Evolutionary conservation across 1,140 invertebrate species (phyloP).

Genomic region (Drosophila jambulina): DNA sequence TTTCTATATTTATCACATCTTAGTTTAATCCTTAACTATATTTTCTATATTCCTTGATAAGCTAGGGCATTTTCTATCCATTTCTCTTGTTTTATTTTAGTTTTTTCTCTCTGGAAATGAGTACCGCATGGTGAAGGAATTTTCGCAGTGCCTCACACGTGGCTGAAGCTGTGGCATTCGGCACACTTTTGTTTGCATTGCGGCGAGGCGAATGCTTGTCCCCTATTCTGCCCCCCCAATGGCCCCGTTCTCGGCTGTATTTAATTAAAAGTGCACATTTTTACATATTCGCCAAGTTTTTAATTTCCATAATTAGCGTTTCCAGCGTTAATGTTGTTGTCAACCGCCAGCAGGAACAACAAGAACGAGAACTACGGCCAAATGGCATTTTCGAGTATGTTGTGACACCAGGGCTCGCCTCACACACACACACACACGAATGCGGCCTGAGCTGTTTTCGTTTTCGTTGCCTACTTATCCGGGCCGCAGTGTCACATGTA

Average conservation of each 20-base stretch:
- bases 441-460: slow-evolving; percentile 48
- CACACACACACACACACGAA: slow-evolving; percentile 20
- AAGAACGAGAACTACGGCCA: slow-evolving; percentile 50
- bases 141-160: slow-evolving; percentile 61
- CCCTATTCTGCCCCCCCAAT: slow-evolving; percentile 5
- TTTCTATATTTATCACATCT: neutral
- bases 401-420: slow-evolving; percentile 41
- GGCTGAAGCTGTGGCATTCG: slow-evolving; percentile 62
- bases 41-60: neutral
- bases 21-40: neutral
- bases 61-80: neutral
- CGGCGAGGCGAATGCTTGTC: slow-evolving; percentile 39
- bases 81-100: slow-evolving; percentile 1
- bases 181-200: slow-evolving; percentile 60
- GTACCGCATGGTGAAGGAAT: slow-evolving; percentile 31
- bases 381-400: slow-evolving; percentile 77
- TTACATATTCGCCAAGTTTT: slow-evolving; percentile 80
- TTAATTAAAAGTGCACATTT: slow-evolving; percentile 82
- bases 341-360: slow-evolving; percentile 37
- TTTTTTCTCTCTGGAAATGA: slow-evolving; percentile 11
- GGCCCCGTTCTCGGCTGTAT: slow-evolving; percentile 58
- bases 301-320: slow-evolving; percentile 83
- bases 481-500: slow-evolving; percentile 70
- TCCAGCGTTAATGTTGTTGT: slow-evolving; percentile 48
- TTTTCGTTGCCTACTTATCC: slow-evolving; percentile 80